A percentile compares a stretch with the other conserved stretches of the same genome.
Conservation (phyloP, 1,140 invertebrate genomes). For the Pseudomyrmex sp. region DNA sequence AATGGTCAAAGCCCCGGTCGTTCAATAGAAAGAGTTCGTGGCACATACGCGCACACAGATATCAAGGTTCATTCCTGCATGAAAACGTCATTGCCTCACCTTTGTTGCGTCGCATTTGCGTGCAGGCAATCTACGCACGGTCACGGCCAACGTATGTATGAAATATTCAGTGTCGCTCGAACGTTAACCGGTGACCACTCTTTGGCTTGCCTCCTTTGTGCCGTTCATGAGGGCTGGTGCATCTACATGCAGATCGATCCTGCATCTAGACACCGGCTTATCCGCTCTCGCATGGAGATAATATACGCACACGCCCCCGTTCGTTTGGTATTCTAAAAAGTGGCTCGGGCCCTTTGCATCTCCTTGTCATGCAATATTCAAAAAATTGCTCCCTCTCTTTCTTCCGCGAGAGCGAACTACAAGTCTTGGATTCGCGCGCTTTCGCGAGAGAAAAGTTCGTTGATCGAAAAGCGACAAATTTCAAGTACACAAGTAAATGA, state of each 20-base stretch:
- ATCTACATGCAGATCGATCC: conserved; percentile 52
- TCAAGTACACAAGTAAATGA: no score
- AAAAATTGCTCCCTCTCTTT: not conserved
- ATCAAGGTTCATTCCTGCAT: conserved; percentile 40
- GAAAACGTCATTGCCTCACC: conserved; percentile 1
- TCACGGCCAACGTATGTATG: conserved; percentile 21
- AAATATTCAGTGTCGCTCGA: conserved; percentile 60
- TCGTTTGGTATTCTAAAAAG: conserved; percentile 58
- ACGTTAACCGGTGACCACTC: conserved; percentile 17
- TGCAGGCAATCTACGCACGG: conserved; percentile 50
- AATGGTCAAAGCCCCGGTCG: conserved; percentile 45
- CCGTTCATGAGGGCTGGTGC: conserved; percentile 23
- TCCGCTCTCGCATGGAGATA: conserved; percentile 40
- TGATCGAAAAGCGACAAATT: no score
- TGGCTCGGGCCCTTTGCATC: not conserved
- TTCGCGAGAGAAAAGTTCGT: not conserved
- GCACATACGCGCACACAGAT: conserved; percentile 25
- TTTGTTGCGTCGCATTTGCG: conserved; percentile 56
- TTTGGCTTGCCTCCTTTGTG: conserved; percentile 28
- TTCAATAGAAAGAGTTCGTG: conserved; percentile 61
- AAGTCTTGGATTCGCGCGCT: not conserved
- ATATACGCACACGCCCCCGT: conserved; percentile 13
- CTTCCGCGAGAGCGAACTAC: conserved; percentile 11
- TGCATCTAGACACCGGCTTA: conserved; percentile 42
- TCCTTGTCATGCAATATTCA: conserved; percentile 58